Conservation (phyloP, 2,113 vertebrate species). For the Aldabrachelys gigantea region DNA sequence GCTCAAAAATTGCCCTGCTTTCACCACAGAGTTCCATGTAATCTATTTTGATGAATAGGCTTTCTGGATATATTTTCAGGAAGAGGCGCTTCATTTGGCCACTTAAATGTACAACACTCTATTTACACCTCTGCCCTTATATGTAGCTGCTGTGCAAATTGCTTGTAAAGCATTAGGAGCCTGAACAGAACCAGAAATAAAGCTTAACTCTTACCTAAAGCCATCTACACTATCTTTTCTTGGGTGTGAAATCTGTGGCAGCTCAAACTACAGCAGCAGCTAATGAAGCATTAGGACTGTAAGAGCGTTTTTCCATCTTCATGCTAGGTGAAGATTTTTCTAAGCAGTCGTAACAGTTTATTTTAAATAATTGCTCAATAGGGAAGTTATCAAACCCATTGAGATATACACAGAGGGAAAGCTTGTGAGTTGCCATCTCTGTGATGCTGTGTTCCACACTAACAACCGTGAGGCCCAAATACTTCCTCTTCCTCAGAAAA, state of each 20-base stretch:
- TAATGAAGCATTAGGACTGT: neutral
- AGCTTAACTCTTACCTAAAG: neutral
- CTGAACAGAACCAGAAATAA: accelerated
- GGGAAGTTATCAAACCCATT: neutral
- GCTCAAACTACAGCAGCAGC: neutral
- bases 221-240: neutral
- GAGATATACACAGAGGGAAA: neutral
- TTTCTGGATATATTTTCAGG: neutral
- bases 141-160: accelerated
- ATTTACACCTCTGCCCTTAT: neutral
- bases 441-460: neutral
- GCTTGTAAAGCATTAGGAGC: accelerated
- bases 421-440: neutral
- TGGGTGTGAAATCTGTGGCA: neutral
- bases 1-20: accelerated
- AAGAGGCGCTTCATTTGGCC: neutral
- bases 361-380: neutral
- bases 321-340: neutral
- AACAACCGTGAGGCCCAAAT: neutral
- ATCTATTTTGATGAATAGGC: neutral
- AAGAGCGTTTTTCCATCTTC: neutral
- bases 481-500: neutral
- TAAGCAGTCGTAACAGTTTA: neutral
- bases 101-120: accelerated
- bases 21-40: neutral